A percentile compares a stretch with the other conserved stretches of the same genome.
Evolutionary conservation across 53 echinoderm and acorn worm species (phyloP).

Genomic region (Henricia sp.): DNA sequence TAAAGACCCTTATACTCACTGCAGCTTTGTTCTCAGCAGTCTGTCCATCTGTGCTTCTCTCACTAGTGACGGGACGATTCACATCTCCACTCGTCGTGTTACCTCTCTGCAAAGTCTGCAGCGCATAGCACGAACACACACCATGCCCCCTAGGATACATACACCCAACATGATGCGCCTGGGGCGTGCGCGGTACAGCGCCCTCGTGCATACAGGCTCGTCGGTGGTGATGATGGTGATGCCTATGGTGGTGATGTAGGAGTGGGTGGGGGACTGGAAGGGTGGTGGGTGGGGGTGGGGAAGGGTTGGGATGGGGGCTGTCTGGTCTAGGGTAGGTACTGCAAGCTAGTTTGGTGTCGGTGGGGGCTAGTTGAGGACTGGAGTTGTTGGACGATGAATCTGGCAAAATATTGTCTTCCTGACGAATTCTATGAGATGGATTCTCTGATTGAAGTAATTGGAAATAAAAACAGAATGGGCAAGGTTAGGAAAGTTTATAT

Average conservation of each 20-base stretch:
- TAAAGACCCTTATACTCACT: no score
- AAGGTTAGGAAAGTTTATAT: no score
- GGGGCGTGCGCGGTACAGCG: conserved; percentile 13
- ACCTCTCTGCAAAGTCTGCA: neutral
- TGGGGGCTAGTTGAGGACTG: neutral
- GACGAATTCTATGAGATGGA: neutral
- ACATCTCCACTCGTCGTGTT: conserved; percentile 2
- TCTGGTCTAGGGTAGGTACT: no score
- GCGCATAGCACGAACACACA: conserved; percentile 8
- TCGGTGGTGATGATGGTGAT: conserved; percentile 25
- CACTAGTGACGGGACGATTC: neutral
- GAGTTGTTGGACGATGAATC: conserved; percentile 3
- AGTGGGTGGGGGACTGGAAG: neutral
- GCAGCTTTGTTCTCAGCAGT: conserved; percentile 12
- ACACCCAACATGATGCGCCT: conserved; percentile 33
- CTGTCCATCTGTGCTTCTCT: neutral
- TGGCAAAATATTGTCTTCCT: conserved; percentile 1
- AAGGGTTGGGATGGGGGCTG: neutral
- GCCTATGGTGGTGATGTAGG: conserved; percentile 34
- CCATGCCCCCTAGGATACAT: conserved; percentile 10
- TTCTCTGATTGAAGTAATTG: conserved; percentile 10
- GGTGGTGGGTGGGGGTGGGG: neutral
- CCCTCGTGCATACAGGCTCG: conserved; percentile 41
- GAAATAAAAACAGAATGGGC: neutral
- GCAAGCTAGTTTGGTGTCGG: no score